A percentile compares a stretch with the other conserved stretches of the same genome.
Evolutionary conservation across 2,113 vertebrate species (phyloP).

Genomic region (Stegostoma tigrinum): DNA sequence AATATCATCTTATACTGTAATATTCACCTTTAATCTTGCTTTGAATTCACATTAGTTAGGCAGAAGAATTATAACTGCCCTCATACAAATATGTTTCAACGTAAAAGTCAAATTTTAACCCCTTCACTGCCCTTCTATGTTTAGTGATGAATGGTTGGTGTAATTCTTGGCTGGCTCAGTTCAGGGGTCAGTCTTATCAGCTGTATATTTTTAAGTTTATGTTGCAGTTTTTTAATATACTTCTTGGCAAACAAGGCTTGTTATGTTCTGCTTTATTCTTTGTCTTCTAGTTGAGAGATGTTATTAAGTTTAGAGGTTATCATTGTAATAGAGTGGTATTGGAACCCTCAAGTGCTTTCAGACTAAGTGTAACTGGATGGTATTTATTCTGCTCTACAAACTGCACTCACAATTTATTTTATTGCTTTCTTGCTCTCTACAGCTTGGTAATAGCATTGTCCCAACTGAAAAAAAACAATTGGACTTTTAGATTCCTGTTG

Average conservation of each 20-base stretch:
- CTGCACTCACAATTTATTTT: not conserved
- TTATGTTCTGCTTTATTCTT: not conserved
- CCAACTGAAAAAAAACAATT: not conserved
- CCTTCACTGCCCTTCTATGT: not conserved
- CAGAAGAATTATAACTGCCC: conserved; percentile 30
- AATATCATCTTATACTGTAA: conserved; percentile 37
- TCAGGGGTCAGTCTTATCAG: not conserved
- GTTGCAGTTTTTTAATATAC: not conserved
- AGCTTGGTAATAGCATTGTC: not conserved
- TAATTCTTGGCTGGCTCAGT: not conserved
- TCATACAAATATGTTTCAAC: conserved; percentile 22
- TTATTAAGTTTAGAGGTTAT: not conserved
- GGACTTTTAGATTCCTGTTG: not conserved
- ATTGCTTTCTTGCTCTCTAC: not conserved
- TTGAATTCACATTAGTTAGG: conserved; percentile 33
- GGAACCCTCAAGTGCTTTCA: not conserved
- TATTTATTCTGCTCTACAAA: not conserved
- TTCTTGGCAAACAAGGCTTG: too few relatives aligned
- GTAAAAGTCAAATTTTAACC: conserved; percentile 5
- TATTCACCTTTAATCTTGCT: conserved; percentile 37
- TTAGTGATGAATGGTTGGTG: not conserved
- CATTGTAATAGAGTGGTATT: not conserved
- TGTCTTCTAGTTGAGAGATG: not conserved
- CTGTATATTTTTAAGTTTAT: not conserved
- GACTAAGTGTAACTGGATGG: not conserved